Evolutionary conservation across 2,888 invertebrate genomes (phyloP).

Genomic region (Microdon myrmicae): DNA sequence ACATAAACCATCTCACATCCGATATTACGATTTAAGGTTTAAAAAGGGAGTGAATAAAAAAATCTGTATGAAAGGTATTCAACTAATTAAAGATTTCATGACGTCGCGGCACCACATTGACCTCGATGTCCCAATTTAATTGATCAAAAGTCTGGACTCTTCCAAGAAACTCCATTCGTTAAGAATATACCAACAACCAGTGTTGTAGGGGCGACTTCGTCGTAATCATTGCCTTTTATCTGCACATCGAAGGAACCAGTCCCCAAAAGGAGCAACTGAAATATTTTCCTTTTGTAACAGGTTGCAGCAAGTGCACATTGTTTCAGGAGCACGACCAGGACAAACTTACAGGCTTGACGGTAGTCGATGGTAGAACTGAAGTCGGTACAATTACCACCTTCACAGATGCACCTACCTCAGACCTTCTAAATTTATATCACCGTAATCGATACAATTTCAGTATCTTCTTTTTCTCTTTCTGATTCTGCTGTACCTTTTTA

Average conservation of each 20-base stretch:
- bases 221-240: slow-evolving; percentile 51
- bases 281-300: slow-evolving; percentile 28
- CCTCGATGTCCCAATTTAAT: slow-evolving; percentile 28
- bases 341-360: background rate
- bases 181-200: slow-evolving; percentile 8
- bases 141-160: too few species aligned
- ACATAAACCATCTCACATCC: too few species aligned
- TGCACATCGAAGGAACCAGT: slow-evolving; percentile 36
- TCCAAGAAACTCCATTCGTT: slow-evolving; percentile 14
- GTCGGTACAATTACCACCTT: slow-evolving; percentile 47
- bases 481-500: too few species aligned
- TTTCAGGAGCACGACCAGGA: slow-evolving; percentile 1
- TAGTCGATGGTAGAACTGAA: slow-evolving; percentile 15
- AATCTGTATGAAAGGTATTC: slow-evolving; percentile 5
- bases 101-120: slow-evolving; percentile 6
- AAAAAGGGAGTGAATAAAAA: too few species aligned
- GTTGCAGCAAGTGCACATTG: slow-evolving; percentile 16
- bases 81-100: slow-evolving; percentile 37
- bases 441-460: slow-evolving; percentile 41
- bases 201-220: slow-evolving; percentile 27
- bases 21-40: too few species aligned
- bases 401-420: slow-evolving; percentile 34
- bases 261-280: slow-evolving; percentile 25
- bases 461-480: too few species aligned
- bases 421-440: slow-evolving; percentile 25